These are phyloP conservation scores for Zootoca vivipara DNA, from an alignment of 2,113 vertebrate genomes.

Conservation along the genomic window DNA sequence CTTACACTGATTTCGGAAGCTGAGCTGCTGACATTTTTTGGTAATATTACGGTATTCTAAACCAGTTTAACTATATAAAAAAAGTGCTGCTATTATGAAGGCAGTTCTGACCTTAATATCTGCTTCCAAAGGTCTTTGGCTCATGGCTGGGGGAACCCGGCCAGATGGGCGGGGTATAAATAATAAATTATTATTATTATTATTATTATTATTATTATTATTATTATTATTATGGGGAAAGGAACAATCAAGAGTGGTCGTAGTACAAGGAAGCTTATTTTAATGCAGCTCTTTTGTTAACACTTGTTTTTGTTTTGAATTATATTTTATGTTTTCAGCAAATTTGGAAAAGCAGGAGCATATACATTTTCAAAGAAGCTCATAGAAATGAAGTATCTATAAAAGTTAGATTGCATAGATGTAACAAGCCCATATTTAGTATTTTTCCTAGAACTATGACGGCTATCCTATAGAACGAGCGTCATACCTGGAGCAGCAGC, in stretches of 20 bases:
- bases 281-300: background rate
- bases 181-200: too few species aligned
- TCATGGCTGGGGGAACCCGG: too few species aligned
- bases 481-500: background rate
- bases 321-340: background rate
- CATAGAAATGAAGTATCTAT: background rate
- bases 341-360: background rate
- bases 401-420: background rate
- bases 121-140: background rate
- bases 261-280: background rate
- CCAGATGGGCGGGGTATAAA: too few species aligned
- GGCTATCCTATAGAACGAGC: background rate
- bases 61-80: background rate
- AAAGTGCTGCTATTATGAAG: background rate
- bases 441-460: background rate
- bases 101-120: background rate
- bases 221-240: too few species aligned
- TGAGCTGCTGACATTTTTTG: background rate
- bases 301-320: background rate
- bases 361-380: background rate
- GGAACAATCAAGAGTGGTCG: background rate
- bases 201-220: too few species aligned
- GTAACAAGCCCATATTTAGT: background rate
- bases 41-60: constrained; percentile 21
- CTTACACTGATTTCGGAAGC: constrained; percentile 10